Conservation (phyloP, 2,113 vertebrate genomes). For the Arothron firmamentum region DNA sequence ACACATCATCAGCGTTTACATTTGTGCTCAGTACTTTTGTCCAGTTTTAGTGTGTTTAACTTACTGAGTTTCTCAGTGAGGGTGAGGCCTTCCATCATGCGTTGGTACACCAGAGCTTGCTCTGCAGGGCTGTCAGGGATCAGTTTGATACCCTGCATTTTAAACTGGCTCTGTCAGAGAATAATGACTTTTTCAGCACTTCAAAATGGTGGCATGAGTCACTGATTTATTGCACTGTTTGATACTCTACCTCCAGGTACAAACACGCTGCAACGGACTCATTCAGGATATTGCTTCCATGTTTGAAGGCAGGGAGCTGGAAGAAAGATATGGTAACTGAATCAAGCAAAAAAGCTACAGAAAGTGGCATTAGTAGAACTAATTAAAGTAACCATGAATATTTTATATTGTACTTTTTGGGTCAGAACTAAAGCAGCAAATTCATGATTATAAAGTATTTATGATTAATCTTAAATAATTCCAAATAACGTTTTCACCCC, state of each 20-base stretch:
- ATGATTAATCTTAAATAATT: too few relatives aligned
- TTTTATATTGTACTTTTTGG: too few relatives aligned
- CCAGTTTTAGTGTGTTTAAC: not conserved
- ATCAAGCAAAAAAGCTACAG: too few relatives aligned
- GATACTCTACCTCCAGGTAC: constrained; percentile 68
- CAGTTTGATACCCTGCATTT: constrained; percentile 61
- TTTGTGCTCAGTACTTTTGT: not conserved
- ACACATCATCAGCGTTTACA: not conserved
- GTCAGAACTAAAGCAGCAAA: not conserved
- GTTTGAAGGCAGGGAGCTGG: constrained; percentile 64
- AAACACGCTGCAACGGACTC: constrained; percentile 60
- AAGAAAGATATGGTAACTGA: not conserved
- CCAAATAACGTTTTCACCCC: too few relatives aligned
- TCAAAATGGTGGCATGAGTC: not conserved
- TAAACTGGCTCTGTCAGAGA: constrained; percentile 56
- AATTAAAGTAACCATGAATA: too few relatives aligned
- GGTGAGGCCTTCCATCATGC: constrained; percentile 57
- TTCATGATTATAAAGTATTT: too few relatives aligned
- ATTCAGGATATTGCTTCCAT: constrained; percentile 59
- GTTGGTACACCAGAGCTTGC: constrained; percentile 61
- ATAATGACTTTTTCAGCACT: not conserved
- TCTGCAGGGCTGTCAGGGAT: constrained; percentile 54
- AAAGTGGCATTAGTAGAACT: too few relatives aligned
- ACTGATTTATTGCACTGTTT: not conserved
- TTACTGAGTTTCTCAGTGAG: constrained; percentile 65